Conservation (phyloP, 2,113 vertebrate species). For the Vireo altiloquus region DNA sequence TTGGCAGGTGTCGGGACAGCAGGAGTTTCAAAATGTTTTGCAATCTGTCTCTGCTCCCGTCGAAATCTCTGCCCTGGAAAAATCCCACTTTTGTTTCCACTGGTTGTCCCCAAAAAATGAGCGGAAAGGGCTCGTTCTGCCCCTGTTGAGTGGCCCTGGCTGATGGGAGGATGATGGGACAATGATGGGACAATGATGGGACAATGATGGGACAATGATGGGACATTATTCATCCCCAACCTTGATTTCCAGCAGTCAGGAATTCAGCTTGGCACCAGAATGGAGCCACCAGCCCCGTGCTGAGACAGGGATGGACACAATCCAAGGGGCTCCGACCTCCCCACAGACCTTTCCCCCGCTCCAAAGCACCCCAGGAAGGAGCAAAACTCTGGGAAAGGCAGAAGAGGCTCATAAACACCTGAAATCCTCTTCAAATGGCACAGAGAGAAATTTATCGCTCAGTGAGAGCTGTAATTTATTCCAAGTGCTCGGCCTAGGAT, state of each 20-base stretch:
- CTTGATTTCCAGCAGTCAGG: not conserved
- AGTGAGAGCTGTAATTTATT: not conserved
- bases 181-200: rapidly evolving
- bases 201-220: rapidly evolving
- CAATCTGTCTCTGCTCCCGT: not conserved
- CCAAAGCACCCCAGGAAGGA: not conserved
- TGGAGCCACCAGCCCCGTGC: rapidly evolving
- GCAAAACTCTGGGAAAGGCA: not conserved
- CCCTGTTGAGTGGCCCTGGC: rapidly evolving
- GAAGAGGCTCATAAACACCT: not conserved
- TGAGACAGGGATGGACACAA: not conserved
- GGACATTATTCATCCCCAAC: rapidly evolving
- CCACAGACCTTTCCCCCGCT: not conserved
- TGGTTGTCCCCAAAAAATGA: not conserved
- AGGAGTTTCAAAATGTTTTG: not conserved
- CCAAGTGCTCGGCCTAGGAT: not conserved
- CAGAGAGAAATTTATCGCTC: not conserved
- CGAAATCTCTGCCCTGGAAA: not conserved
- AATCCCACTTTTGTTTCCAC: not conserved
- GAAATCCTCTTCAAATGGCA: not conserved
- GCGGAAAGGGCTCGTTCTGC: not conserved
- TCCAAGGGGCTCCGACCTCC: not conserved
- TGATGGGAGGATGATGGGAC: rapidly evolving
- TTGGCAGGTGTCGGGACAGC: not conserved
- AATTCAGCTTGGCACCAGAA: rapidly evolving